Evolutionary conservation across 1,140 invertebrate genomes (phyloP), one percentile per base, ranked within the genome.

Genomic region (Drosophila ironensis): DNA sequence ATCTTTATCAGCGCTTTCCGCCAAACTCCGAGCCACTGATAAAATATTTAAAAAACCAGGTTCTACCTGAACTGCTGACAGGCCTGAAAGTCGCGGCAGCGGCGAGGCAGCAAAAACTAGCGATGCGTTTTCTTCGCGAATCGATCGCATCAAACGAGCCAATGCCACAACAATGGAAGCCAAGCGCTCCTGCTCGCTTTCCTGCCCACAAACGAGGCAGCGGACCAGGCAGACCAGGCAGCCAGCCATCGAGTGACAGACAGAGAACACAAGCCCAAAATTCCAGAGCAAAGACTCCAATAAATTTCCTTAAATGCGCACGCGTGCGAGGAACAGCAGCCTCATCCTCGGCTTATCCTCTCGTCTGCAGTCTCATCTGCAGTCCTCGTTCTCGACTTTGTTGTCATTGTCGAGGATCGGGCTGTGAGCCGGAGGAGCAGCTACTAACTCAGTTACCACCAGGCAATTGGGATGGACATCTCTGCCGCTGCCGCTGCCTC

Each of bases 241-340:
- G 38, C 41, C 47, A 66, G 66, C 30, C 52, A 51, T 33, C 66
- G 41, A 75, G 75, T 87, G 81, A 86, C 82, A 80, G 80, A 86
- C 80, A 86, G 42, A 86, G 60, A 87, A 86, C 80, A 86, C 81
- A 87, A 86, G 80, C 66, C 81, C 75, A 61, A 70, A 86, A 86
- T 87, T 86, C 81, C 80, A 86, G 81, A 75, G 61, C 81, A 75
- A 51, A 87, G 75, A 64, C 52, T 80, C 73, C 84, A 87, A 87
- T 87, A 87, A 87, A 87, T 87, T 87, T 87, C 47, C 74, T 87
- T 82, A 82, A 87, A 87, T 87, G 84, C 84, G 84, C 77, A 87
- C 84, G 84, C 84, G 84, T 87, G 84, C 82, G 76, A 81, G 53
- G 45, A 72, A 70, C 81, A 44, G 30, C 35, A 38, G 42, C 27